Evolutionary conservation across 2,113 vertebrate species (phyloP), one percentile per base, ranked within the genome.

Genomic region (Bagarius yarrelli): DNA sequence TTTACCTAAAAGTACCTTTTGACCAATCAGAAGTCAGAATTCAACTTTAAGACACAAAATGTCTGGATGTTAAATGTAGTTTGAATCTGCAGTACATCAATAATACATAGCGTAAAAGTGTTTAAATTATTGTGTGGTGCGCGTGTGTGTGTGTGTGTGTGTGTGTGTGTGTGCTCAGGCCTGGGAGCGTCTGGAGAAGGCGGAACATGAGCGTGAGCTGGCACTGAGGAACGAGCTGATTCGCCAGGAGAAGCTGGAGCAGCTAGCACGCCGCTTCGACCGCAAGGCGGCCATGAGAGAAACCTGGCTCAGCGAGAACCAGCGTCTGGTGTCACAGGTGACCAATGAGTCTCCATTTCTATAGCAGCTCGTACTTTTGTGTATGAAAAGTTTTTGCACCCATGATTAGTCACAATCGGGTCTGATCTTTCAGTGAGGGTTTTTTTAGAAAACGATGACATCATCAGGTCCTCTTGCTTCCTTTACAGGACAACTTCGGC

Each of bases 171-270:
- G 15, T 56, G 2, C 2, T 18, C 85, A 99, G 97, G 95, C 96
- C 85, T 99, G 97, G 97, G 97, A 99, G 91, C 92, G 97, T 86
- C 95, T 99, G 94, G 97, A 99, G 93, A 99, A 99, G 92, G 97
- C 97, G 0, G 97, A 99, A 90, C 97, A 99, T 1, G 97, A 98
- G 91, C 86, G 97, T 82, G 97, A 99, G 93, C 94, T 99, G 93
- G 97, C 97, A 66, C 92, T 99, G 90, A 93, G 97, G 83, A 98
- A 93, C 0, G 97, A 99, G 92, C 94, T 99, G 86, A 99, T 99
- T 86, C 93, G 97, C 84, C 97, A 99, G 85, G 97, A 99, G 93
- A 99, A 99, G 91, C 95, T 99, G 94, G 97, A 99, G 91, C 97
- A 99, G 89, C 93, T 99, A 1, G 97, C 97, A 8, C 91, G 97